A percentile compares a stretch with the other conserved stretches of the same genome.
phyloP scores from a whole-genome alignment of 2,113 vertebrate genomes.

The Ancistrus triradiatus region DNA sequence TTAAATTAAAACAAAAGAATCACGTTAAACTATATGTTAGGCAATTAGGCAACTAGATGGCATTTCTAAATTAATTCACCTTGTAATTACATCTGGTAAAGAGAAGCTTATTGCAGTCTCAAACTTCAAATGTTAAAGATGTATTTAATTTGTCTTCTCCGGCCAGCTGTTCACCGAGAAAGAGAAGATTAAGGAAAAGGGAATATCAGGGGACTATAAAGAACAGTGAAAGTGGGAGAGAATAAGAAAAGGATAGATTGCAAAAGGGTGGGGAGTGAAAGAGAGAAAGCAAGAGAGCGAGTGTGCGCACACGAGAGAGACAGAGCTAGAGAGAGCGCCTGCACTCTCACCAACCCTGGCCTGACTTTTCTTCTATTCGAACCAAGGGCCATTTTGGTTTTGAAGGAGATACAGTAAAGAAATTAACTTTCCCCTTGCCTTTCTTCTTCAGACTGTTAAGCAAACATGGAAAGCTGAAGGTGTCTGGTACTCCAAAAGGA shows the following conservation, averaged over 20 bases:
- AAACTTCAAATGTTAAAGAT: slow-evolving; percentile 42
- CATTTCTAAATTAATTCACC: slow-evolving; percentile 1
- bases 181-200: slow-evolving; percentile 17
- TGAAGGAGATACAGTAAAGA: slow-evolving; percentile 43
- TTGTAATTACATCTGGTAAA: slow-evolving; percentile 16
- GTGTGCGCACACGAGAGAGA: slow-evolving; percentile 9
- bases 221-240: slow-evolving; percentile 14
- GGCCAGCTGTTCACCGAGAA: slow-evolving; percentile 42
- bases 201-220: slow-evolving; percentile 17
- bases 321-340: slow-evolving; percentile 1
- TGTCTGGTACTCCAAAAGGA: slow-evolving; percentile 36
- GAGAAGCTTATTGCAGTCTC: slow-evolving; percentile 31
- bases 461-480: slow-evolving; percentile 41
- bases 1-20: too few species aligned
- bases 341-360: slow-evolving; percentile 41
- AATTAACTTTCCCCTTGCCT: slow-evolving; percentile 57
- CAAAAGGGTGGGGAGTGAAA: slow-evolving; percentile 32
- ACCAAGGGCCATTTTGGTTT: slow-evolving; percentile 44
- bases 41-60: not conserved
- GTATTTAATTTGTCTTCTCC: slow-evolving; percentile 32
- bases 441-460: slow-evolving; percentile 39
- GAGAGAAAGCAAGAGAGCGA: not conserved
- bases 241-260: slow-evolving; percentile 30
- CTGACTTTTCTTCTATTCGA: slow-evolving; percentile 47
- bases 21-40: not conserved